Base-by-base conservation (phyloP, 2,888 invertebrate species). In the Lepeophtheirus nordmannii region DNA sequence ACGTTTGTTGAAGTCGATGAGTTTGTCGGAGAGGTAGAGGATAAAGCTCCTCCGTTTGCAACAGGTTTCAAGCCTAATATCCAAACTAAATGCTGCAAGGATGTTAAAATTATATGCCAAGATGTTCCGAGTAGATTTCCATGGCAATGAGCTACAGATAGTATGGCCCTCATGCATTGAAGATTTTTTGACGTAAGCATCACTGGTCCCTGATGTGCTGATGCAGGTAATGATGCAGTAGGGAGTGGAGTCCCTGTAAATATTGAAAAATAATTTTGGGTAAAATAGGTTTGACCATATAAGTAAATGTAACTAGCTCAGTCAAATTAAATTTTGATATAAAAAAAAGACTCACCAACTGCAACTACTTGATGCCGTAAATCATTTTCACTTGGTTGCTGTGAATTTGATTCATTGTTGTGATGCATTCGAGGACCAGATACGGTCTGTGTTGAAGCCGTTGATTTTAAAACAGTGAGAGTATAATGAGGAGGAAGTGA, bases 111-210 rank as follows among this genome's bases (percentile, higher is more conserved):
- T 57, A 96, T 83, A 74, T 94, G 86, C 97, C 97, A 97, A 0
- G 94, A 89, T 62, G 89, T 86, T 62, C 90, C 92, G 68, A 97
- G 80, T 69, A 89, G 85, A 72, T 86, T 85, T 0, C 96, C 96
- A 75, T 94, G 92, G 69, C 89, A 85, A 74, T 91, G 89, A 0
- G 94, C 92, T 64, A 94, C 80, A 72, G 85, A 83, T 60, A 98
- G 80, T 62, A 98, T 78, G 0, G 94, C 88, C 69, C 91, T 81
- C 94, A 93, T 93, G 39, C 94, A 93, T 72, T 96, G 92, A 67
- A 98, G 82, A 81, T 98, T 98, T 72, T 97, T 94, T 0, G 93
- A 88, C 3, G 96, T 97, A 73, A 98, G 80, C 92, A 96, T 93
- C 66, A 97, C 96, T 57, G 86, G 85, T n/a, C 84, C 84, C 74